phyloP scores from a whole-genome alignment of 2,888 invertebrate species.

The Adelognathus sp. region DNA sequence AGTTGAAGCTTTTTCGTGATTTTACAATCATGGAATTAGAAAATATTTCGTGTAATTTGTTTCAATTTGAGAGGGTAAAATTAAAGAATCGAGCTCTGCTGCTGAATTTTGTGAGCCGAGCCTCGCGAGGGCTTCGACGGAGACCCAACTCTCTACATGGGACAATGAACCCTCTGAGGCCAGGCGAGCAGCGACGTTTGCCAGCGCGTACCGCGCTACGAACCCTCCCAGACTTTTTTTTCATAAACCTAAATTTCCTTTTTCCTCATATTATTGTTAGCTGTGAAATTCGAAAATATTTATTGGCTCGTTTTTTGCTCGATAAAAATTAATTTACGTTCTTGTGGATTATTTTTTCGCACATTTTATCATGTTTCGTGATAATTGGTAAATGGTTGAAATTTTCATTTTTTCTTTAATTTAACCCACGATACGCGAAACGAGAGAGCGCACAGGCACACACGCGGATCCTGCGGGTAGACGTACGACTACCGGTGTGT shows the following conservation, averaged over 20 bases:
- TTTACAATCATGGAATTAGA: no score
- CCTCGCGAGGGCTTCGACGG: constrained; percentile 46
- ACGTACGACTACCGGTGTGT: background rate
- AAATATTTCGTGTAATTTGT: no score
- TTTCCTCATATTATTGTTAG: background rate
- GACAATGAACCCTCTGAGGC: constrained; percentile 81
- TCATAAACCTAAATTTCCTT: background rate
- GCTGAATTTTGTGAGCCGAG: background rate
- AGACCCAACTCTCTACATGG: constrained; percentile 64
- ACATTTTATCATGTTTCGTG: no score
- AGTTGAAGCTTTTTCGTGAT: constrained; percentile 33
- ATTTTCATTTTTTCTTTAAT: constrained; percentile 59
- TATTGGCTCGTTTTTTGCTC: no score
- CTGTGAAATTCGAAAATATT: no score
- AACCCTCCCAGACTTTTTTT: background rate
- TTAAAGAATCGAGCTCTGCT: background rate
- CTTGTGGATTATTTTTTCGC: no score
- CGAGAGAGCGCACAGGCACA: constrained; percentile 13
- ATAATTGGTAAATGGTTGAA: no score
- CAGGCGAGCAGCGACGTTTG: constrained; percentile 70
- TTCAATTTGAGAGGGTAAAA: no score
- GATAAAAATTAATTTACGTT: no score
- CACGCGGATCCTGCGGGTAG: constrained; percentile 31
- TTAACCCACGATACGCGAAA: constrained; percentile 61
- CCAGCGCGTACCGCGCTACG: constrained; percentile 70